Evolutionary conservation across 2,888 invertebrate species (phyloP).

Genomic region (Bimastos eiseni): DNA sequence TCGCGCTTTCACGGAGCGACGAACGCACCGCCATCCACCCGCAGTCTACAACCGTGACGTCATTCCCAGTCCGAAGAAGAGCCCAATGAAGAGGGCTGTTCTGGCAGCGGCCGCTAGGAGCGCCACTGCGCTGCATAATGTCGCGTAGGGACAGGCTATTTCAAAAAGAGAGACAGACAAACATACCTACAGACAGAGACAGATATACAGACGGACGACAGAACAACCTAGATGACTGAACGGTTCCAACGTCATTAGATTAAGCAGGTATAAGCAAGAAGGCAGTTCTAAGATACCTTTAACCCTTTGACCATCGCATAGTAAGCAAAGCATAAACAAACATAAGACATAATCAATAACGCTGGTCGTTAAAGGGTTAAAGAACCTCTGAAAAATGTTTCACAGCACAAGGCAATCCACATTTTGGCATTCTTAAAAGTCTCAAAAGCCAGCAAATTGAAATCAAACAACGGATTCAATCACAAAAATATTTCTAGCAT

Average conservation of each 20-base stretch:
- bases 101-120: constrained; percentile 4
- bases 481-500: background rate
- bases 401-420: background rate
- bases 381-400: background rate
- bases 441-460: too few species aligned
- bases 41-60: constrained; percentile 21
- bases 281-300: background rate
- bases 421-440: background rate
- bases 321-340: too few species aligned
- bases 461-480: background rate
- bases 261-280: background rate
- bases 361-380: too few species aligned
- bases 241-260: background rate
- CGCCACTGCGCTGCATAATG: background rate
- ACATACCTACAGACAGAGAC: background rate
- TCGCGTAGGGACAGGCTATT: background rate
- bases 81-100: constrained; percentile 13
- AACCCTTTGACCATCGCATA: too few species aligned
- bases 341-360: too few species aligned
- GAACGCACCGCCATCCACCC: background rate
- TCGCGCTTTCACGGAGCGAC: background rate
- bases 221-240: too few species aligned
- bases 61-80: constrained; percentile 24
- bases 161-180: background rate
- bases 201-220: too few species aligned